Conservation (phyloP, 2,888 invertebrate species). For the Euclidia mi region DNA sequence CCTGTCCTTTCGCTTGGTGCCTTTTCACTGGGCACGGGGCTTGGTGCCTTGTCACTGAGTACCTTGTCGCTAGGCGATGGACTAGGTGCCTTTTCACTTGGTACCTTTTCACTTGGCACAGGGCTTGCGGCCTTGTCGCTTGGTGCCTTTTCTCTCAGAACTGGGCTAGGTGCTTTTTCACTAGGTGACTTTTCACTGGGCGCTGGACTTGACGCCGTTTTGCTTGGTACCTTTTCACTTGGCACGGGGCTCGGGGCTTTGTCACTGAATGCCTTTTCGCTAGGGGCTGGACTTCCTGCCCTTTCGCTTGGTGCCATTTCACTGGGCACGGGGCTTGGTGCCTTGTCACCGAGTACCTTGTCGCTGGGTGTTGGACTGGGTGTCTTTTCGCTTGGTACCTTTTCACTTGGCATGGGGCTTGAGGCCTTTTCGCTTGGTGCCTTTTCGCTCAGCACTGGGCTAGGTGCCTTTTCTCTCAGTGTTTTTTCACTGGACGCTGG, state of each 20-base stretch:
- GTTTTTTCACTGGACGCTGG: too few relatives aligned
- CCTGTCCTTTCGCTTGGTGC: conserved; percentile 5
- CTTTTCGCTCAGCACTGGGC: too few relatives aligned
- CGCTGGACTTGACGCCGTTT: conserved; percentile 5
- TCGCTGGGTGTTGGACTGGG: too few relatives aligned
- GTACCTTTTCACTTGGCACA: conserved; percentile 12
- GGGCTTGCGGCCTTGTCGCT: conserved; percentile 10
- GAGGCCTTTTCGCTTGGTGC: too few relatives aligned
- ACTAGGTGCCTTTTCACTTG: not conserved
- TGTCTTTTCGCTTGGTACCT: too few relatives aligned
- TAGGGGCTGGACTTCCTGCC: conserved; percentile 6
- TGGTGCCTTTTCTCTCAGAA: not conserved
- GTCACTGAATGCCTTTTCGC: conserved; percentile 15
- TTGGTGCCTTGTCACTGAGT: not conserved
- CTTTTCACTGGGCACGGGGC: not conserved
- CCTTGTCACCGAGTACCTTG: conserved; percentile 4
- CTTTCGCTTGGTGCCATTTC: conserved; percentile 3
- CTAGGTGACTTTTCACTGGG: conserved; percentile 50
- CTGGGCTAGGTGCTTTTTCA: too few relatives aligned
- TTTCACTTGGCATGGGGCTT: too few relatives aligned
- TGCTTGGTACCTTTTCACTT: conserved; percentile 1
- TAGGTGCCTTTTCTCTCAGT: too few relatives aligned
- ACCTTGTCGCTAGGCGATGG: not conserved
- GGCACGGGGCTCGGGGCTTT: conserved; percentile 7
- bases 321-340: not conserved